Evolutionary conservation across 2,113 vertebrate genomes (phyloP), one percentile per base, ranked within the genome.

Genomic region (Sitta europaea): DNA sequence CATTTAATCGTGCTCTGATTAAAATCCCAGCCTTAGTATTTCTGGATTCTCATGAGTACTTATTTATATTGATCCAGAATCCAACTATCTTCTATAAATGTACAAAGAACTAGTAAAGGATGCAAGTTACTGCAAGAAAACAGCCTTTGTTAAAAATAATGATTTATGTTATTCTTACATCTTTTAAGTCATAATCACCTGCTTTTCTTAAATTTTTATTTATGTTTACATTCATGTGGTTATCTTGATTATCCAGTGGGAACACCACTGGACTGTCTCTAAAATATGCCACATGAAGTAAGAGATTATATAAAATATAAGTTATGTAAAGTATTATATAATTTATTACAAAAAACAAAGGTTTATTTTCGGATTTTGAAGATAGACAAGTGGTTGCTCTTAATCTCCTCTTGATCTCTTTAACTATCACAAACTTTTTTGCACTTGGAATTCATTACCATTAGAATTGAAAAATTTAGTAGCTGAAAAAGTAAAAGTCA

Each of bases 1-100:
- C 43, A 76, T 72, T 75, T 73, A 76, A 85, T 53, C 59, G 77
- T 6, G 18, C 38, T 66, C 75, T 74, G 85, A 83, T 48, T 83
- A 65, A 66, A 82, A 80, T 66, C 74, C 47, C 27, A 58, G n/a
- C 15, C 29, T 88, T 10, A n/a, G 54, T 24, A 24, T 54, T 79
- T 33, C 78, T 75, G 71, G 24, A 88, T 45, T 70, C 58, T 71
- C 50, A 66, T 0, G 2, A 81, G 61, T 59, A 43, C 25, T 82
- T 53, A 86, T 85, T 86, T 47, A 25, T 66, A 92, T 63, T 80
- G 90, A 90, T 83, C 51, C 72, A 90, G 59, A 92, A 95, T 54
- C 75, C 86, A 86, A 90, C 88, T 73, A 93, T 35, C 54, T 77
- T 62, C 75, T 38, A 33, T 9, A 88, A 73, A 86, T 61, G 68